Conservation (phyloP, 2,113 vertebrate genomes). For the Chaenogobius annularis region DNA sequence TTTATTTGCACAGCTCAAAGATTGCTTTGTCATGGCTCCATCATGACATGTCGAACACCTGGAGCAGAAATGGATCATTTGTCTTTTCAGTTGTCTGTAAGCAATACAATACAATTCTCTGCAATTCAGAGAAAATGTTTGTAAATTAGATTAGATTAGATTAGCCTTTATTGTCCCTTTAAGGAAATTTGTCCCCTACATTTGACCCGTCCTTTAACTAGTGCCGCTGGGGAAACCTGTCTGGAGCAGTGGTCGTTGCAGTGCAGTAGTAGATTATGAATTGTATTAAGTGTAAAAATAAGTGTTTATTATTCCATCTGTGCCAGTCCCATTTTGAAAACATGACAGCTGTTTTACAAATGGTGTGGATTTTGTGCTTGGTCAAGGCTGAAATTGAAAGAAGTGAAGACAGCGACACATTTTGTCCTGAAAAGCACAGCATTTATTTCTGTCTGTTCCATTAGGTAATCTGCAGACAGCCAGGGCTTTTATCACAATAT, state of each 20-base stretch:
- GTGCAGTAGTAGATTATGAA: background rate
- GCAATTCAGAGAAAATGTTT: background rate
- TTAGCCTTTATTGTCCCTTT: too few relatives aligned
- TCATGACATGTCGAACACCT: constrained; percentile 52
- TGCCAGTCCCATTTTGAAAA: background rate
- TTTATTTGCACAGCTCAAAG: constrained; percentile 62
- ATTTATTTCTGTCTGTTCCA: constrained; percentile 1
- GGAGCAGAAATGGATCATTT: background rate
- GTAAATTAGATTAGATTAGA: background rate
- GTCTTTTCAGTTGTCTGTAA: background rate
- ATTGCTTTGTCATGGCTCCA: constrained; percentile 68
- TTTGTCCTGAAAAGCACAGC: background rate
- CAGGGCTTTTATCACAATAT: background rate
- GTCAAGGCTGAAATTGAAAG: constrained; percentile 24
- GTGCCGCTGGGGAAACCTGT: too few relatives aligned
- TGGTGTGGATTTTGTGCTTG: constrained; percentile 14
- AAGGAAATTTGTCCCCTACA: too few relatives aligned
- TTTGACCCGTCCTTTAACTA: too few relatives aligned
- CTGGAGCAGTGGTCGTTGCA: too few relatives aligned
- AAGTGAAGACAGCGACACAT: constrained; percentile 19
- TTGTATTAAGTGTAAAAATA: background rate
- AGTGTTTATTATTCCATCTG: background rate
- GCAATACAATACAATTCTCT: background rate
- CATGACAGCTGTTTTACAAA: constrained; percentile 2
- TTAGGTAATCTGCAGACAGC: background rate